phyloP scores from a whole-genome alignment of 2,888 invertebrate genomes.

The Abrostola triplasia region DNA sequence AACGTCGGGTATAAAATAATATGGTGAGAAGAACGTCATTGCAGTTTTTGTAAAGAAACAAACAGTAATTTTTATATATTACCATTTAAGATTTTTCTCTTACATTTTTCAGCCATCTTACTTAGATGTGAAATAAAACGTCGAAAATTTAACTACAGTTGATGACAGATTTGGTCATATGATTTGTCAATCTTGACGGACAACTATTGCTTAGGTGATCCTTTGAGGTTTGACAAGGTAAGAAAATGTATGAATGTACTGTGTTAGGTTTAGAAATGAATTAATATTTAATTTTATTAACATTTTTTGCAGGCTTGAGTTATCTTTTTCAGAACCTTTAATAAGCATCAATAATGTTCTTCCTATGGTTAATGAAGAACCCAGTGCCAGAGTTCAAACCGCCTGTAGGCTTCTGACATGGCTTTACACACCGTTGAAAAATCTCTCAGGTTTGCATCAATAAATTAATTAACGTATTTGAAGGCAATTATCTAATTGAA shows the following conservation, averaged over 20 bases:
- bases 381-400: no score
- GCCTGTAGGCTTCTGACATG: no score
- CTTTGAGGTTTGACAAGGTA: slow-evolving; percentile 19
- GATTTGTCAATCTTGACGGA: slow-evolving; percentile 56
- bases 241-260: slow-evolving; percentile 30
- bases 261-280: slow-evolving; percentile 2
- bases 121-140: slow-evolving; percentile 60
- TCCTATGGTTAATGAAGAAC: no score
- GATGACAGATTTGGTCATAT: slow-evolving; percentile 54
- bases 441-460: background rate
- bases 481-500: slow-evolving; percentile 29
- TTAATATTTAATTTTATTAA: no score
- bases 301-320: no score
- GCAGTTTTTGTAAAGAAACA: no score
- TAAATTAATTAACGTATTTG: slow-evolving; percentile 29
- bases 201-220: slow-evolving; percentile 37
- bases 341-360: no score
- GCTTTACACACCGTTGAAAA: no score
- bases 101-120: slow-evolving; percentile 44
- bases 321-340: no score
- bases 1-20: no score
- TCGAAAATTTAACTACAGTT: slow-evolving; percentile 57
- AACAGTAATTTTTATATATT: slow-evolving; percentile 32
- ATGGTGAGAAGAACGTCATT: no score
- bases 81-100: slow-evolving; percentile 7